phyloP scores from a whole-genome alignment of 2,797 vertebrate species.

The Melopsittacus undulatus region DNA sequence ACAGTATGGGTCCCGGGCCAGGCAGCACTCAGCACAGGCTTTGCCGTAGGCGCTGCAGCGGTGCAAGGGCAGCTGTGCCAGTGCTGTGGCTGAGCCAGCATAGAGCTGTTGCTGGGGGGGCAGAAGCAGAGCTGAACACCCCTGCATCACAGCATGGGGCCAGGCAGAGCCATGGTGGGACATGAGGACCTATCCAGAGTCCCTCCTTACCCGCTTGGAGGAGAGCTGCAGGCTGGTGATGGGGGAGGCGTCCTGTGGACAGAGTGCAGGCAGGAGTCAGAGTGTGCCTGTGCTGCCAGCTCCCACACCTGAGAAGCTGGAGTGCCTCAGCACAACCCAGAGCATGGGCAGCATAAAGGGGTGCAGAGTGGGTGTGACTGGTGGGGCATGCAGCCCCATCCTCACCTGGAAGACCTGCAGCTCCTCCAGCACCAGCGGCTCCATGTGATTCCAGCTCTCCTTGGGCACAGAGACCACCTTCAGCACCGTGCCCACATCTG shows the following conservation, averaged over 20 bases:
- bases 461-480: conserved; percentile 95
- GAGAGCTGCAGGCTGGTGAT: conserved; percentile 94
- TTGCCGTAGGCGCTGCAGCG: conserved; percentile 90
- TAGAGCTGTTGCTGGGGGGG: conserved; percentile 92
- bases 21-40: conserved; percentile 92
- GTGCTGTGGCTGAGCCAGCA: conserved; percentile 81
- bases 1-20: conserved; percentile 93
- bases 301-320: neutral
- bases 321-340: neutral
- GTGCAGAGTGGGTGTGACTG: rapidly evolving
- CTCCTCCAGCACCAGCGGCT: conserved; percentile 92
- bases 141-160: rapidly evolving
- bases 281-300: neutral
- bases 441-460: conserved; percentile 86
- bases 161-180: neutral
- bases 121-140: neutral
- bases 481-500: conserved; percentile 91
- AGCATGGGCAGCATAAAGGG: rapidly evolving
- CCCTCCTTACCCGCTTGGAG: conserved; percentile 88
- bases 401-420: conserved; percentile 94
- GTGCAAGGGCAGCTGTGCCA: conserved; percentile 90
- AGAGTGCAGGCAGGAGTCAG: neutral
- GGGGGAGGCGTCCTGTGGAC: conserved; percentile 85
- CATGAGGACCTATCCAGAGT: rapidly evolving
- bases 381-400: rapidly evolving